These are phyloP conservation scores for Rhynchonema sp. DNA, from an alignment of 2,888 invertebrate species.

Conservation along the genomic window DNA sequence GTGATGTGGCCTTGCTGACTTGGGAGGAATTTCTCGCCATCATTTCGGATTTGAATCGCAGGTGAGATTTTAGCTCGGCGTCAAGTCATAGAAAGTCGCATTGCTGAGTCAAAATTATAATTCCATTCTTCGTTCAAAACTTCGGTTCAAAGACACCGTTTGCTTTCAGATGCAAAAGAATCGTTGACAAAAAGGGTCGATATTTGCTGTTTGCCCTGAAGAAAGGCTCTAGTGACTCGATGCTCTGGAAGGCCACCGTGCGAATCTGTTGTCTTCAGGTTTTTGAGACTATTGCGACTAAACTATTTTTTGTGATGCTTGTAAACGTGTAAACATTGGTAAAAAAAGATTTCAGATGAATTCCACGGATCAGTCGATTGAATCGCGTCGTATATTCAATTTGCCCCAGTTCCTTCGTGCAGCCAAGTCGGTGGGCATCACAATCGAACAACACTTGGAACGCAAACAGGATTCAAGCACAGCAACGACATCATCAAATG, in stretches of 20 bases:
- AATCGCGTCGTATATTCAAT: constrained; percentile 42
- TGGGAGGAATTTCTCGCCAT: neutral
- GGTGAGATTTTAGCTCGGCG: too few species aligned
- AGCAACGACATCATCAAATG: too few species aligned
- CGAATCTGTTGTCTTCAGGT: constrained; percentile 35
- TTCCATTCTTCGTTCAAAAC: neutral
- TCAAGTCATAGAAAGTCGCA: too few species aligned
- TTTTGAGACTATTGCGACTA: neutral
- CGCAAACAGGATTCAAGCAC: too few species aligned
- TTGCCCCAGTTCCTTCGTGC: constrained; percentile 45
- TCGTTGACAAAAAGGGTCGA: neutral
- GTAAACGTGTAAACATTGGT: neutral
- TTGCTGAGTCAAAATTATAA: neutral
- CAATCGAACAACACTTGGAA: neutral
- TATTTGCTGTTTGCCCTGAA: constrained; percentile 44
- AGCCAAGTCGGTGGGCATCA: neutral
- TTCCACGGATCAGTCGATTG: constrained; percentile 37
- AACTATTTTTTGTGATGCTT: neutral
- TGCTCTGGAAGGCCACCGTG: constrained; percentile 50
- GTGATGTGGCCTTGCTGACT: neutral
- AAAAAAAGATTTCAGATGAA: constrained; percentile 34
- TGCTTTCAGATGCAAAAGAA: neutral
- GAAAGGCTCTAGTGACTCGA: constrained; percentile 43
- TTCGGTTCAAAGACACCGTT: neutral
- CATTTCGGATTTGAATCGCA: neutral